These are phyloP conservation scores for Atopsyche davidsoni DNA, from an alignment of 1,140 invertebrate species.

Conservation along the genomic window DNA sequence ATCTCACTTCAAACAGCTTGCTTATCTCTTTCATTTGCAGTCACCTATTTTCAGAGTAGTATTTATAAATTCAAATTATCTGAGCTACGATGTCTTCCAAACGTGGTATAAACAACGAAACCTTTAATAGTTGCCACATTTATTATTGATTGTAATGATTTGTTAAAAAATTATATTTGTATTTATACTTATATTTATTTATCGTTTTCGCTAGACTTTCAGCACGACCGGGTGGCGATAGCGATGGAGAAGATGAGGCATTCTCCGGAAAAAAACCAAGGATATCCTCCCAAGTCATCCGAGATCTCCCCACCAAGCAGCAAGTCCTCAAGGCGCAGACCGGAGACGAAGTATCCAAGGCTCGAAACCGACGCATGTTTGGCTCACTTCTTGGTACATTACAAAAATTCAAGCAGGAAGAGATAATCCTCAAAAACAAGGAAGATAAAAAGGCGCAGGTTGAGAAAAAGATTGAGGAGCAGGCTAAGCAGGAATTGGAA, in stretches of 20 bases:
- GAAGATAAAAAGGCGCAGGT: conserved; percentile 69
- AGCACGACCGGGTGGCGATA: conserved; percentile 36
- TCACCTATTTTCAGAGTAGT: no score
- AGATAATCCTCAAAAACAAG: conserved; percentile 77
- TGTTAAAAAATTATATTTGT: neutral
- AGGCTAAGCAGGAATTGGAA: conserved; percentile 80
- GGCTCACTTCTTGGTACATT: conserved; percentile 88
- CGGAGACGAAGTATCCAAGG: conserved; percentile 75
- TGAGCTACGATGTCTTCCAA: no score
- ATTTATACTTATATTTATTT: neutral
- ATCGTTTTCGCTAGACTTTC: conserved; percentile 36
- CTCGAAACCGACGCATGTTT: conserved; percentile 90
- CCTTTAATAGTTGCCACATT: no score
- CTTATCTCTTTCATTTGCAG: no score
- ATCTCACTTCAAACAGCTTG: no score
- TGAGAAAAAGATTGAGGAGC: conserved; percentile 89
- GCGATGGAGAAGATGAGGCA: conserved; percentile 42
- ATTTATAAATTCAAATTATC: no score
- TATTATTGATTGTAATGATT: no score
- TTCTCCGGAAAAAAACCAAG: conserved; percentile 35
- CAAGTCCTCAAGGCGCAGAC: conserved; percentile 66
- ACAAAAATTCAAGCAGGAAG: conserved; percentile 92
- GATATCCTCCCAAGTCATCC: conserved; percentile 41
- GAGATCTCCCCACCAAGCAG: conserved; percentile 43
- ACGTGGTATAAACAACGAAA: no score